phyloP scores from a whole-genome alignment of 2,113 vertebrate genomes.

The Terrapene triunguis region DNA sequence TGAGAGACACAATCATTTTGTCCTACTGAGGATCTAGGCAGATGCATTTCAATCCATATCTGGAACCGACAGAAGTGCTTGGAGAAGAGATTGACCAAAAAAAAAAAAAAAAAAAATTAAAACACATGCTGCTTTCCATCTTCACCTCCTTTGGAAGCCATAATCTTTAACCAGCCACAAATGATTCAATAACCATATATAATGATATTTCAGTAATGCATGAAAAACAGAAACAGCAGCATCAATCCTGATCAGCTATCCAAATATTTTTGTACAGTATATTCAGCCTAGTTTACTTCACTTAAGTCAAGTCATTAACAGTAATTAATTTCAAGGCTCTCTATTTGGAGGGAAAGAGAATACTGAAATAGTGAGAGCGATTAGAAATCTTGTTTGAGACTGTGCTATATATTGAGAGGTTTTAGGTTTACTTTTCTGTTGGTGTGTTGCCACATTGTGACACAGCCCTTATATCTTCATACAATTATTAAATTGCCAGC shows the following conservation, averaged over 20 bases:
- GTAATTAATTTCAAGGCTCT: conserved; percentile 1
- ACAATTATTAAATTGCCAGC: not conserved
- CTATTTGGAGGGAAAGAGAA: not conserved
- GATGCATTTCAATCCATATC: conserved; percentile 9
- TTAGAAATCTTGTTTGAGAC: not conserved
- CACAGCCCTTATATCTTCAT: not conserved
- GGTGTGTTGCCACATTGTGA: not conserved
- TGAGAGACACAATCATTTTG: conserved; percentile 4
- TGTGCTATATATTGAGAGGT: not conserved
- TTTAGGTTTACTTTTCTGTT: not conserved
- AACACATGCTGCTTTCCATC: not conserved
- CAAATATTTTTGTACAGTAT: conserved; percentile 1
- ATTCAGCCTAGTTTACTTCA: conserved; percentile 26
- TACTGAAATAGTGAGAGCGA: not conserved
- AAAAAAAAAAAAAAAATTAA: not conserved
- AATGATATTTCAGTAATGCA: conserved; percentile 13
- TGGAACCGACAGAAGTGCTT: conserved; percentile 15
- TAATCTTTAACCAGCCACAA: not conserved
- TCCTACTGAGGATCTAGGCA: not conserved
- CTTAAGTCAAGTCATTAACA: conserved; percentile 21
- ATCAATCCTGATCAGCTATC: conserved; percentile 40
- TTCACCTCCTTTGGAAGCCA: not conserved
- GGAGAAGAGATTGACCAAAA: not conserved
- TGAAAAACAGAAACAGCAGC: conserved; percentile 8
- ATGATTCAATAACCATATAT: not conserved